Evolutionary conservation across 1,140 invertebrate species (phyloP), one percentile per base, ranked within the genome.

Genomic region (Drosophila carrolli): DNA sequence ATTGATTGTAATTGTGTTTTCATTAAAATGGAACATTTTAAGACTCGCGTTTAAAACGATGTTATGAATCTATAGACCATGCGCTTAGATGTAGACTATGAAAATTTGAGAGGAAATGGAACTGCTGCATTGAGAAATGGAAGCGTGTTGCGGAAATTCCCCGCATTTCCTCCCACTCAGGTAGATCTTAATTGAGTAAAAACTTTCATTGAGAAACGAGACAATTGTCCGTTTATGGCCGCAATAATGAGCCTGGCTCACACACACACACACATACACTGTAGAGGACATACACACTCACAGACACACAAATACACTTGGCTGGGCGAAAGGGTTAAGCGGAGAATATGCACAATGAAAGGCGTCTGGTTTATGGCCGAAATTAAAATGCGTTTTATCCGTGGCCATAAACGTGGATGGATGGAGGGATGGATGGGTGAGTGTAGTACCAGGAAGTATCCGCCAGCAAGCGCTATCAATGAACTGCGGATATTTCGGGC

Each of bases 301-400:
- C 48, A 55, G 50, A 53, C 37, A 53, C 71, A 29, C 48, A 55
- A 29, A 53, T 53, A 74, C 63, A 82, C 66, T 68, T 72, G 77
- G 77, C 60, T 46, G 58, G 47, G 29, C 61, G 85, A 89, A 89
- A 89, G 84, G 84, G 84, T 89, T 89, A 89, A 83, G 53, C 70
- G 58, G 51, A 53, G 78, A 67, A 32, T 6, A 8, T 32, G 29
- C 29, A 32, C 29, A 32, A 78, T 80, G 84, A 58, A 74, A 89
- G 84, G 84, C 83, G 71, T 73, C 67, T 80, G 48, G 54, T 88
- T 90, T 89, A 89, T 71, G 78, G 67, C 80, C 80, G 61, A 89
- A 89, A 86, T 86, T 78, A 68, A 78, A 86, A 78, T 89, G 76
- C 77, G 84, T 84, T 89, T 89, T 90, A 84, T 83, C 80, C 84